A percentile compares a stretch with the other conserved stretches of the same genome.
Conservation (phyloP, 1,140 invertebrate genomes). For the Lutraria rhynchaena region DNA sequence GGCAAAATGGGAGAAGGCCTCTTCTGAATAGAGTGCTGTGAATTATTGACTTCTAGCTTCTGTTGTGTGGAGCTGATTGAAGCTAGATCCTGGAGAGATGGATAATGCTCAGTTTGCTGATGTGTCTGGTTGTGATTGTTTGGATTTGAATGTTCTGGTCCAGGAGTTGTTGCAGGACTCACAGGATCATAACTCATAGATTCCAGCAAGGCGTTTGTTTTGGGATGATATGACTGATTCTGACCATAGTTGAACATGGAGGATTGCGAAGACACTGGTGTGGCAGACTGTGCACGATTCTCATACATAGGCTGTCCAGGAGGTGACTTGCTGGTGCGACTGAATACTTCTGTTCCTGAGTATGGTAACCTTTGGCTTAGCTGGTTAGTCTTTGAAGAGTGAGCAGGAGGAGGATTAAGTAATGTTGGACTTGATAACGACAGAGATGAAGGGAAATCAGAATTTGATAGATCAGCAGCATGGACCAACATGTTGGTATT, state of each 20-base stretch:
- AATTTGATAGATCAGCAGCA: conserved; percentile 14
- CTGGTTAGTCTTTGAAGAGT: conserved; percentile 61
- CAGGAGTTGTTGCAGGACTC: conserved; percentile 72
- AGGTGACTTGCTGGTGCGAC: conserved; percentile 37
- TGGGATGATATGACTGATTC: conserved; percentile 42
- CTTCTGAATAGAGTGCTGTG: conserved; percentile 38
- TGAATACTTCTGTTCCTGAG: conserved; percentile 53
- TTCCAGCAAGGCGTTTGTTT: conserved; percentile 59
- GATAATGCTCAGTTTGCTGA: conserved; percentile 64
- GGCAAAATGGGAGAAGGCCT: conserved; percentile 37
- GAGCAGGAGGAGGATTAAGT: conserved; percentile 75
- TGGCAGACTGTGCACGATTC: conserved; percentile 40
- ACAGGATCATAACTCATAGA: conserved; percentile 76
- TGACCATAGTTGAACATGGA: conserved; percentile 53
- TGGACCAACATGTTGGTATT: conserved; percentile 32
- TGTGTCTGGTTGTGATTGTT: conserved; percentile 31
- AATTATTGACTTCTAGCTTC: conserved; percentile 48
- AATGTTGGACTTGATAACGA: conserved; percentile 7
- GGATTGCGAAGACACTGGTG: conserved; percentile 47
- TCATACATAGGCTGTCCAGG: conserved; percentile 48
- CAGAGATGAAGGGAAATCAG: conserved; percentile 35
- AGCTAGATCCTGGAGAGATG: conserved; percentile 69
- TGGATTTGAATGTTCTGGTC: conserved; percentile 37
- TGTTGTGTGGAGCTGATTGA: conserved; percentile 62
- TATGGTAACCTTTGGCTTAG: conserved; percentile 55